Percentiles rank a stretch among this genome's conserved stretches.
Conservation (phyloP, 2,797 vertebrate genomes). For the Xenentodon cancila region DNA sequence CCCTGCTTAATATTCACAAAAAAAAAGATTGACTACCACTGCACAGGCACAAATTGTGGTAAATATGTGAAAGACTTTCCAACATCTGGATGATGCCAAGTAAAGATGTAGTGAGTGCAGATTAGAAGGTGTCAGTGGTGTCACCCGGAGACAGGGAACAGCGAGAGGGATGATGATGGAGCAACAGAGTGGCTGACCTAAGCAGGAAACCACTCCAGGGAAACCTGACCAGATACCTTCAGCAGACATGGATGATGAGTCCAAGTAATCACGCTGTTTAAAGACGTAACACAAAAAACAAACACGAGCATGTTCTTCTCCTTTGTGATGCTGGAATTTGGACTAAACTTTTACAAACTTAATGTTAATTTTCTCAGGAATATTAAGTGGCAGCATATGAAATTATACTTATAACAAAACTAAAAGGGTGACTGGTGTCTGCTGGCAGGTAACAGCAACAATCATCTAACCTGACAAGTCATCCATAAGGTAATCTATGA, state of each 20-base stretch:
- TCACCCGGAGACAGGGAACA: conserved; percentile 47
- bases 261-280: conserved; percentile 1
- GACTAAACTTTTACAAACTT: no score
- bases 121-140: conserved; percentile 55
- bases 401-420: no score
- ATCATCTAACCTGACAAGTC: conserved; percentile 38
- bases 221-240: conserved; percentile 56
- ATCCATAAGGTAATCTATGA: conserved; percentile 58
- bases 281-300: conserved; percentile 9
- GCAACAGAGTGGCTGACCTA: conserved; percentile 63
- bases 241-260: conserved; percentile 33
- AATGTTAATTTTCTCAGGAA: no score
- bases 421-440: no score
- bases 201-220: conserved; percentile 62
- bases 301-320: background rate
- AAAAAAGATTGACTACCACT: background rate
- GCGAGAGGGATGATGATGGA: conserved; percentile 68
- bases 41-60: background rate
- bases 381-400: no score
- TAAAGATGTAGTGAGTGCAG: conserved; percentile 39
- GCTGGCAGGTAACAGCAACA: background rate
- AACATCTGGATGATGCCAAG: conserved; percentile 75
- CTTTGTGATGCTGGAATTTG: background rate
- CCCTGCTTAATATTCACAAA: background rate
- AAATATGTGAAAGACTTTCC: conserved; percentile 17